Percentiles rank a stretch among this genome's conserved stretches.
These are phyloP conservation scores for Iguana delicatissima DNA, from an alignment of 2,797 vertebrate genomes.

Conservation along the genomic window DNA sequence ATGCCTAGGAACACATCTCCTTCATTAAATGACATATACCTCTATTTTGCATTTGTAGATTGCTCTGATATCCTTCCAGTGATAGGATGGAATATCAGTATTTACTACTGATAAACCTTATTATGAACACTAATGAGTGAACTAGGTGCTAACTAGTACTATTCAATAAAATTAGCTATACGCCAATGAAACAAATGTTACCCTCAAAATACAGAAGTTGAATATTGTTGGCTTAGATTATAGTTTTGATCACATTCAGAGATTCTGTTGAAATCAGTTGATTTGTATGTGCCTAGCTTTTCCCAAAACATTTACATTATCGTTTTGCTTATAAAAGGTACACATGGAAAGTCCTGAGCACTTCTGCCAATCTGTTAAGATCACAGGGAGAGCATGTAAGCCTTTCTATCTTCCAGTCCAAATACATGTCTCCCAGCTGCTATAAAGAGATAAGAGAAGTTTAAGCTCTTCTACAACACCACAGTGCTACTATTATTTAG, in stretches of 20 bases:
- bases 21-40: no score
- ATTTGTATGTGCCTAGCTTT: background rate
- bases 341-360: background rate
- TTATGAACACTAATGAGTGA: background rate
- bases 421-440: background rate
- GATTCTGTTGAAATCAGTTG: background rate
- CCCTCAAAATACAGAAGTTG: background rate
- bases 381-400: background rate
- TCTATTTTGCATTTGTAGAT: background rate
- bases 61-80: background rate
- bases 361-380: slow-evolving; percentile 14
- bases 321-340: slow-evolving; percentile 19
- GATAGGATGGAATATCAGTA: background rate
- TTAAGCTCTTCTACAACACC: background rate
- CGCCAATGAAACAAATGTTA: background rate
- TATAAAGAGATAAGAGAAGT: slow-evolving; percentile 5
- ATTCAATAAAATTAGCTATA: background rate
- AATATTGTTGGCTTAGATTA: background rate
- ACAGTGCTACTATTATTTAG: background rate
- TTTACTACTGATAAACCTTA: background rate
- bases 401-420: background rate
- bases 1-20: no score
- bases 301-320: background rate
- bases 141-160: background rate
- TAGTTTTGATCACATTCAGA: background rate